Evolutionary conservation across 2,797 vertebrate genomes (phyloP).

Genomic region (Adrianichthys oophorus): DNA sequence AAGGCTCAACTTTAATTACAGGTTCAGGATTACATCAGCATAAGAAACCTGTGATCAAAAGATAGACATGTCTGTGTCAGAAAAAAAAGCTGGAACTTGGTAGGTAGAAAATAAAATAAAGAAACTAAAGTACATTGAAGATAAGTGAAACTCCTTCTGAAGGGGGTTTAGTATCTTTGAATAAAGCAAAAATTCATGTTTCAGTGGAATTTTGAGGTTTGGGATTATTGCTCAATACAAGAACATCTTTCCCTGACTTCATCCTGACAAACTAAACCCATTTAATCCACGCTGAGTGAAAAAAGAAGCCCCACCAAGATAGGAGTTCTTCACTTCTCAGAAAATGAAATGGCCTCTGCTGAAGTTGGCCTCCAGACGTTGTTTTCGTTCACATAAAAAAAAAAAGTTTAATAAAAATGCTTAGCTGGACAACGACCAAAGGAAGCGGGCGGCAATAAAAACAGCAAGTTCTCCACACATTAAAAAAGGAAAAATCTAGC

Average conservation of each 20-base stretch:
- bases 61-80: constrained; percentile 38
- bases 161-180: background rate
- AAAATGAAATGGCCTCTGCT: constrained; percentile 22
- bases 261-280: constrained; percentile 20
- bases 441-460: constrained; percentile 64
- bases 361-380: constrained; percentile 35
- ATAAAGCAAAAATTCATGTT: constrained; percentile 17
- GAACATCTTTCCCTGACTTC: constrained; percentile 32
- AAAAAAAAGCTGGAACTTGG: constrained; percentile 22
- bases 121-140: constrained; percentile 6
- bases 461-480: constrained; percentile 39
- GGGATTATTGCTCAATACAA: constrained; percentile 43
- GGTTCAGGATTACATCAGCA: constrained; percentile 54
- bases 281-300: constrained; percentile 33
- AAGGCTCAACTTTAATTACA: constrained; percentile 56
- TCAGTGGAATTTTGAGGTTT: constrained; percentile 35
- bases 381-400: constrained; percentile 42
- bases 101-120: constrained; percentile 2
- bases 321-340: constrained; percentile 22
- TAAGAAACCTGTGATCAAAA: constrained; percentile 59
- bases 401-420: constrained; percentile 32
- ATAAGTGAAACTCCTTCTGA: background rate
- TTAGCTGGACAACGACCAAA: constrained; percentile 33
- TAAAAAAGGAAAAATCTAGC: constrained; percentile 16
- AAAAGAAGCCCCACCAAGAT: constrained; percentile 18